phyloP scores from a whole-genome alignment of 2,797 vertebrate species.

The Sebastes wilsoni region DNA sequence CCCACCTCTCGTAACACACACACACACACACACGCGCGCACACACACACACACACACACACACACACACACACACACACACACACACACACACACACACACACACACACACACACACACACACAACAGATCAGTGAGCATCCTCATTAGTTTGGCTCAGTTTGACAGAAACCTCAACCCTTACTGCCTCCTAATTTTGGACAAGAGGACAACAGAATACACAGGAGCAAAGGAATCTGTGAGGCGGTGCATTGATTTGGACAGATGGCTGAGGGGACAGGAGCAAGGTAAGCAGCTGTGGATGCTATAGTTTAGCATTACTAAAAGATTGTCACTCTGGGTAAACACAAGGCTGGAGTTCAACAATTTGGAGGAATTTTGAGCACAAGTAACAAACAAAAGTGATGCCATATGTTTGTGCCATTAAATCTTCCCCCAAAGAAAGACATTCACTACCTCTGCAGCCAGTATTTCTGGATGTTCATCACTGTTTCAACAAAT shows the following conservation, averaged over 20 bases:
- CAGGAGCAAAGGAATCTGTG: conserved; percentile 19
- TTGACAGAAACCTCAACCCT: conserved; percentile 69
- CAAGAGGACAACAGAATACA: conserved; percentile 47
- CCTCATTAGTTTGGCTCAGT: conserved; percentile 63
- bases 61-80: too few species aligned
- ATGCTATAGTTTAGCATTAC: conserved; percentile 41
- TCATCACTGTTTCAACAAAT: neutral
- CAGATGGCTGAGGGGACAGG: conserved; percentile 67
- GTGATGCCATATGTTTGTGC: neutral
- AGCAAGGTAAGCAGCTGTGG: conserved; percentile 55
- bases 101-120: neutral
- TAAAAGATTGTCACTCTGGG: conserved; percentile 36
- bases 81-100: too few species aligned
- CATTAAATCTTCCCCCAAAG: neutral
- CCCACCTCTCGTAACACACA: too few species aligned
- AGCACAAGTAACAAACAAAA: neutral
- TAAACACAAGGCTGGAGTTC: neutral
- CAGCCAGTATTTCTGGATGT: neutral
- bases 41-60: too few species aligned
- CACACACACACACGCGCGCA: too few species aligned
- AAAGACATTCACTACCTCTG: neutral
- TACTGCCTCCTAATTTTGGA: conserved; percentile 64
- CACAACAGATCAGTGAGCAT: conserved; percentile 40
- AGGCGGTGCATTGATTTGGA: conserved; percentile 44
- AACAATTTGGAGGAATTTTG: neutral